Percentiles rank a stretch among this genome's conserved stretches.
Conservation (phyloP, 2,797 vertebrate genomes). For the Labeo calbasu region DNA sequence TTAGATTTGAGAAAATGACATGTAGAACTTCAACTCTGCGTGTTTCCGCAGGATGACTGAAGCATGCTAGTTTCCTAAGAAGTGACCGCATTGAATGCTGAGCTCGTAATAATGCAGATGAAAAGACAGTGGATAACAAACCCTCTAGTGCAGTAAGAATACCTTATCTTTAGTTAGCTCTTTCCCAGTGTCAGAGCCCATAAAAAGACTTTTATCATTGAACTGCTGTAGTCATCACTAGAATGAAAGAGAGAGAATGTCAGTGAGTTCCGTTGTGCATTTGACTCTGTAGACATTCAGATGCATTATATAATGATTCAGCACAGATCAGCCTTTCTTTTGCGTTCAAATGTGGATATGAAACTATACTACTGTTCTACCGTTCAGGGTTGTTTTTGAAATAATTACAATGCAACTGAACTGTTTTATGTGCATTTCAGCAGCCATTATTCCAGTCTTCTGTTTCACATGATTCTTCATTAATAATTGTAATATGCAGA, state of each 20-base stretch:
- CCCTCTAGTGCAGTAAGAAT: conserved; percentile 31
- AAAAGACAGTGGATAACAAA: conserved; percentile 65
- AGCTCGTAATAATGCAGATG: conserved; percentile 77
- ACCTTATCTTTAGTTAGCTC: conserved; percentile 13
- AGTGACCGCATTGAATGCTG: conserved; percentile 76
- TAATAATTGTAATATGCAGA: not conserved
- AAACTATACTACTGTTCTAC: not conserved
- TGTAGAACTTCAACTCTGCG: conserved; percentile 68
- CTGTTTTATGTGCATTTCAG: not conserved
- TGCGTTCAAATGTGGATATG: not conserved
- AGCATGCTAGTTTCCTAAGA: conserved; percentile 70
- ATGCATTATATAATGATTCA: not conserved
- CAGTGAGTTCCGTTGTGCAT: not conserved
- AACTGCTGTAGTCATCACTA: conserved; percentile 28
- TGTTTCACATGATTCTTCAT: not conserved
- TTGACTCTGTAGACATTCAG: not conserved
- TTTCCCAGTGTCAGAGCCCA: not conserved
- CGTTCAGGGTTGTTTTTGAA: no score
- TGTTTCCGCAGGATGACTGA: conserved; percentile 77
- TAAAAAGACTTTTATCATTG: conserved; percentile 3
- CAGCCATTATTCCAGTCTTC: no score
- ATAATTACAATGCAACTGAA: not conserved
- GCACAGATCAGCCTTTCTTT: not conserved
- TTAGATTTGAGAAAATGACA: conserved; percentile 74
- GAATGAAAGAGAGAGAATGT: not conserved